Evolutionary conservation across 1,140 invertebrate species (phyloP), one percentile per base, ranked within the genome.

Genomic region (Ips typographus): DNA sequence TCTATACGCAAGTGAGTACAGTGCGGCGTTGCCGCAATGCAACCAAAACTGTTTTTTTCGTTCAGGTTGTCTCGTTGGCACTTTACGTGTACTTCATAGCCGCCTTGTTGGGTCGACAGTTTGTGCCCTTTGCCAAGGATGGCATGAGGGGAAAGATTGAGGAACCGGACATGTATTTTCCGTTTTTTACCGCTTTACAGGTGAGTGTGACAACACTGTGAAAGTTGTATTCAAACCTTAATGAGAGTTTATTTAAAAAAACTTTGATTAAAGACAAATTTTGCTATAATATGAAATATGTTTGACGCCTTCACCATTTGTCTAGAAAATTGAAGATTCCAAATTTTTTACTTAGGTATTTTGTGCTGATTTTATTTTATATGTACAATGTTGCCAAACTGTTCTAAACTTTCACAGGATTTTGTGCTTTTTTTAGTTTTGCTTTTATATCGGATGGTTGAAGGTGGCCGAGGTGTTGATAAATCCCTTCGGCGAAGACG

Each of bases 381-480:
- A 22, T 3, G 22, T 49, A 49, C 44, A 49, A 22, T 49, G 44
- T 49, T 49, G 7, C 44, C 44, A 49, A 49, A 22, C 44, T 8
- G 44, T 22, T 49, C 7, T 8, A 49, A 49, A 49, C 22, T 49
- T 49, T 1, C 3, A 2, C 6, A 49, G 44, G 44, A 8, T 49
- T 49, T 8, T 22, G 44, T 49, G 0, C 44, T 8, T 61, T 40
- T 80, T 87, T 87, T 84, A 95, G 92, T 98, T 98, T 80, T 93
- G 94, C 79, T 98, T 98, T 82, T 98, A 97, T 84, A 91, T 98
- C 75, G 95, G 96, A 36, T 98, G 95, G 95, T 81, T 98, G 40
- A 97, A 98, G 87, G 94, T 96, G 22, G 94, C 94, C 7, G 94
- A 95, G 80, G 92, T 94, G 2, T 83, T 95, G 62, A 94, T 95